These are phyloP conservation scores for Hydra vulgaris DNA, from an alignment of 30 jellyfish, hydroid and myxozoan species.

Conservation along the genomic window DNA sequence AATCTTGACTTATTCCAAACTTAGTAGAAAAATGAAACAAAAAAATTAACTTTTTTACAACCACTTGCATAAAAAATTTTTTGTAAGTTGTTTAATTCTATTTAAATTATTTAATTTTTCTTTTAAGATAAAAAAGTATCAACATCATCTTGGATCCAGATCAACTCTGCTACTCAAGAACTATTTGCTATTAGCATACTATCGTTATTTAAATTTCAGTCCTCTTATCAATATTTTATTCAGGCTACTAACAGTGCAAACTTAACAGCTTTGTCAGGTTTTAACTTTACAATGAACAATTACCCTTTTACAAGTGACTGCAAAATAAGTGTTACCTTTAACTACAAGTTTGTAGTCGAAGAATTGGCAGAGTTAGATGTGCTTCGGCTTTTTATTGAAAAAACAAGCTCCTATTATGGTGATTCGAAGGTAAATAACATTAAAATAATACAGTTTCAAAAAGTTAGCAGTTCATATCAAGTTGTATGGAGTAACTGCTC, in stretches of 20 bases:
- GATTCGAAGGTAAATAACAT: slow-evolving; percentile 1
- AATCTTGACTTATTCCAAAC: too few species aligned
- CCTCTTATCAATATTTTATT: slow-evolving; percentile 18
- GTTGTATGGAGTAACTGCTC: slow-evolving; percentile 32
- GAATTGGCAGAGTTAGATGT: slow-evolving; percentile 20
- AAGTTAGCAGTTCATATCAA: neutral
- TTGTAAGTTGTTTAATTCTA: too few species aligned
- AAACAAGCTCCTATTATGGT: slow-evolving; percentile 7
- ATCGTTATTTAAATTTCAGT: slow-evolving; percentile 25
- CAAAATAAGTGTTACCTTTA: slow-evolving; percentile 22
- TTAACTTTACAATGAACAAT: slow-evolving; percentile 27
- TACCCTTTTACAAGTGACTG: slow-evolving; percentile 76
- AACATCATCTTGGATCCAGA: slow-evolving; percentile 69
- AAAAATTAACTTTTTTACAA: too few species aligned
- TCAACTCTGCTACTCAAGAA: slow-evolving; percentile 64
- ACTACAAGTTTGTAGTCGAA: slow-evolving; percentile 3
- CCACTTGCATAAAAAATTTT: too few species aligned
- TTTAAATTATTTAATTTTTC: too few species aligned
- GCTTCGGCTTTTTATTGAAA: slow-evolving; percentile 13
- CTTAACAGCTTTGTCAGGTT: slow-evolving; percentile 8
- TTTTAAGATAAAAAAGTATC: slow-evolving; percentile 9
- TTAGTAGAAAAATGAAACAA: too few species aligned
- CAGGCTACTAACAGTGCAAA: slow-evolving; percentile 79
- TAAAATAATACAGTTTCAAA: slow-evolving; percentile 1
- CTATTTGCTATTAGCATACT: slow-evolving; percentile 59